These are phyloP conservation scores for Drosophila parvula DNA, from an alignment of 1,140 invertebrate species.

Conservation along the genomic window DNA sequence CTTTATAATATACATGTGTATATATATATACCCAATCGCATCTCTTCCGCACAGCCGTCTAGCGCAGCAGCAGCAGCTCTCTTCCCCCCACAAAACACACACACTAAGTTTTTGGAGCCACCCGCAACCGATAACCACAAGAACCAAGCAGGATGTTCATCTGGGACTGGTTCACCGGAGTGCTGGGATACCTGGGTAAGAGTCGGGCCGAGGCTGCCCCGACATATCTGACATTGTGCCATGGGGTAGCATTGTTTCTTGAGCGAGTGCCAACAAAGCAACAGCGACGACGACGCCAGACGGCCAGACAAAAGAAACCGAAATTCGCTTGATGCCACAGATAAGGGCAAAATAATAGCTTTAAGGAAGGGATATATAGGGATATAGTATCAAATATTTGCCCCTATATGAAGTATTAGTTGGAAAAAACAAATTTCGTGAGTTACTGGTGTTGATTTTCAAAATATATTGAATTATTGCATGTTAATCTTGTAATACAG, in stretches of 20 bases:
- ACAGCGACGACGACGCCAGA: slow-evolving; percentile 35
- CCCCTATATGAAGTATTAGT: no score
- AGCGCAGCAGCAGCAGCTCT: slow-evolving; percentile 69
- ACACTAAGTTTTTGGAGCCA: slow-evolving; percentile 54
- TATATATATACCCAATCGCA: slow-evolving; percentile 5
- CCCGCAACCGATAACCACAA: slow-evolving; percentile 51
- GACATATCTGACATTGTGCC: slow-evolving; percentile 61
- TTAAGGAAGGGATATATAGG: no score
- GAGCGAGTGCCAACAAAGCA: slow-evolving; percentile 77
- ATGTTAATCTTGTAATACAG: no score
- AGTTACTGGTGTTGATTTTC: no score
- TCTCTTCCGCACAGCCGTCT: slow-evolving; percentile 41
- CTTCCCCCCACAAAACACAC: slow-evolving; percentile 63
- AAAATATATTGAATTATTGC: no score
- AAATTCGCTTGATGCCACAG: slow-evolving; percentile 39
- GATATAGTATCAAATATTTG: not conserved
- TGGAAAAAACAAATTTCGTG: no score
- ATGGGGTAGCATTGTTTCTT: slow-evolving; percentile 62
- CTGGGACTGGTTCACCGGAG: slow-evolving; percentile 98
- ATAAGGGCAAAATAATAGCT: slow-evolving; percentile 16
- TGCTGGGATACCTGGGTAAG: slow-evolving; percentile 97
- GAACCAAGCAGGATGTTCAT: slow-evolving; percentile 92
- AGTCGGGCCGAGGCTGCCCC: slow-evolving; percentile 5
- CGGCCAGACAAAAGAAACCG: slow-evolving; percentile 56
- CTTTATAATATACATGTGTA: no score